A percentile compares a stretch with the other conserved stretches of the same genome.
phyloP scores from a whole-genome alignment of 2,797 vertebrate genomes.

The Acridotheres tristis region DNA sequence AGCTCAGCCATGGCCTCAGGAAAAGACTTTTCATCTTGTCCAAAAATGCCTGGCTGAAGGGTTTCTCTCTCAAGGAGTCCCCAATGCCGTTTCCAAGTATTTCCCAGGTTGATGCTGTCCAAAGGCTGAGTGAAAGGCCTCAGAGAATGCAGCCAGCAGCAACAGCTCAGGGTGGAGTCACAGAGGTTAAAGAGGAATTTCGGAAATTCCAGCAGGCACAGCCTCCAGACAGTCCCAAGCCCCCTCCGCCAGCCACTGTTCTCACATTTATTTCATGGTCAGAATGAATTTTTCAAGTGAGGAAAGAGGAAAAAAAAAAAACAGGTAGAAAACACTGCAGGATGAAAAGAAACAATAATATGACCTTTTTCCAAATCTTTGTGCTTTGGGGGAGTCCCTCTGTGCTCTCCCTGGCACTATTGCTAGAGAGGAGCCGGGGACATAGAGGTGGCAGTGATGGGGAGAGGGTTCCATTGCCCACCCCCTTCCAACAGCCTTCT shows the following conservation, averaged over 20 bases:
- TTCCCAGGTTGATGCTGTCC: neutral
- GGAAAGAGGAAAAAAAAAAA: neutral
- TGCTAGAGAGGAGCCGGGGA: neutral
- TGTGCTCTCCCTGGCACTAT: neutral
- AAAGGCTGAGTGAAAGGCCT: neutral
- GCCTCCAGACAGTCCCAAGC: neutral
- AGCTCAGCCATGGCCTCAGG: neutral
- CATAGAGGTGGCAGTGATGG: too few species aligned
- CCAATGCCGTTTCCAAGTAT: neutral
- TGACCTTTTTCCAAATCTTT: neutral
- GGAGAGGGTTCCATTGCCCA: neutral
- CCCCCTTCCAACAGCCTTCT: neutral
- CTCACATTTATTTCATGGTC: neutral
- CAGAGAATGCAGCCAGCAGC: neutral
- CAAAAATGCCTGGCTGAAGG: rapidly evolving
- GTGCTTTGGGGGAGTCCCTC: neutral
- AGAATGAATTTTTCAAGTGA: neutral
- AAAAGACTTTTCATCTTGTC: neutral
- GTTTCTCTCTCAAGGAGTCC: neutral
- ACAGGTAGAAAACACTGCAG: neutral
- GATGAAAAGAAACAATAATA: neutral
- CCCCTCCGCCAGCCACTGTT: rapidly evolving
- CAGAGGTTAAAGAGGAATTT: neutral
- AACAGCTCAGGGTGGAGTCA: neutral
- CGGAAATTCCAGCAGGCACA: neutral